These are phyloP conservation scores for Melanostigma gelatinosum DNA, from an alignment of 2,113 vertebrate species.

Conservation along the genomic window DNA sequence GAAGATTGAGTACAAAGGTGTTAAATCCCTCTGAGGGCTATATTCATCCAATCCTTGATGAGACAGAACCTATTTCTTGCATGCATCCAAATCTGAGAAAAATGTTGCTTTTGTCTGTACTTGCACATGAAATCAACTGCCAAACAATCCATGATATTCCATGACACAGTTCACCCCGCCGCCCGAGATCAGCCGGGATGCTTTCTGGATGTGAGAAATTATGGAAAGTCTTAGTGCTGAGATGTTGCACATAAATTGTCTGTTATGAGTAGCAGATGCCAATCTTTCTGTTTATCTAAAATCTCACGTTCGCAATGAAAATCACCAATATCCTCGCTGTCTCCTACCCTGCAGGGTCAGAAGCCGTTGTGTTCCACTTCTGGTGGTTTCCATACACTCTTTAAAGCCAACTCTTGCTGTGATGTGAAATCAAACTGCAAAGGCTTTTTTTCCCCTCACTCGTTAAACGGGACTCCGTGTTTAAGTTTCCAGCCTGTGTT, in stretches of 20 bases:
- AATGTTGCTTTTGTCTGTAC: conserved; percentile 19
- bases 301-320: conserved; percentile 29
- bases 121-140: conserved; percentile 53
- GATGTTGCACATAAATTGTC: conserved; percentile 23
- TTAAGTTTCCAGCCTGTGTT: conserved; percentile 76
- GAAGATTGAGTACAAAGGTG: conserved; percentile 2
- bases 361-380: conserved; percentile 51
- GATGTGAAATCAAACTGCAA: conserved; percentile 63
- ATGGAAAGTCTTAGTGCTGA: conserved; percentile 65
- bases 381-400: conserved; percentile 46
- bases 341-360: conserved; percentile 19
- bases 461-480: conserved; percentile 59
- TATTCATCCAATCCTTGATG: conserved; percentile 15
- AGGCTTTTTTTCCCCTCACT: conserved; percentile 28
- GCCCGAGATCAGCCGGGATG: conserved; percentile 41
- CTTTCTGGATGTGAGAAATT: conserved; percentile 43
- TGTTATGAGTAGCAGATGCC: conserved; percentile 10
- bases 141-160: conserved; percentile 56
- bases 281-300: conserved; percentile 46
- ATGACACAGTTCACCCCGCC: conserved; percentile 52
- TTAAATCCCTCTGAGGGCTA: background rate
- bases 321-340: conserved; percentile 18
- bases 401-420: conserved; percentile 31
- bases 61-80: conserved; percentile 5
- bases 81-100: conserved; percentile 34